Conservation (phyloP, 2,797 vertebrate species). For the Carapus acus region DNA sequence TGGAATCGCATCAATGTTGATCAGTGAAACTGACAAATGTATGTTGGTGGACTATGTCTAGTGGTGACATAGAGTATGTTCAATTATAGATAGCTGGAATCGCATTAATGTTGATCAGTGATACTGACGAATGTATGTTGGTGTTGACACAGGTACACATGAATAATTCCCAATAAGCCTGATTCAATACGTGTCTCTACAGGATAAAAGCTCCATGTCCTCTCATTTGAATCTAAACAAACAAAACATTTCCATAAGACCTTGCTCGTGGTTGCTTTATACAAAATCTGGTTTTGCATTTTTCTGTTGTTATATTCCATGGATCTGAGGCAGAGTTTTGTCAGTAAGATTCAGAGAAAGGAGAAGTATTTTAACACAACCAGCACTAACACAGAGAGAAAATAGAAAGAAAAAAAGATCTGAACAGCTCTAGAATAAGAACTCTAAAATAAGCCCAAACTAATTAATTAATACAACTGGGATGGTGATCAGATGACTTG, state of each 20-base stretch:
- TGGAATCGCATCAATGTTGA: constrained; percentile 6
- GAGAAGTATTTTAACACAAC: too few species aligned
- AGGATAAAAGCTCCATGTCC: constrained; percentile 11
- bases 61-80: not conserved
- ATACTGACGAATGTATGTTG: too few species aligned
- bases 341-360: too few species aligned
- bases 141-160: constrained; percentile 16
- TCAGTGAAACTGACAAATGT: constrained; percentile 6
- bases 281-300: constrained; percentile 58
- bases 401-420: too few species aligned
- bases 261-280: constrained; percentile 39
- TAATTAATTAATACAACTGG: too few species aligned
- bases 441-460: too few species aligned
- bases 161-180: constrained; percentile 5
- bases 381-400: too few species aligned
- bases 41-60: not conserved
- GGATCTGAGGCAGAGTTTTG: too few species aligned
- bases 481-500: too few species aligned
- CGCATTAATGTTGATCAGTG: constrained; percentile 5
- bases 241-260: constrained; percentile 54
- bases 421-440: too few species aligned
- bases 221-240: constrained; percentile 70
- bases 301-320: constrained; percentile 29
- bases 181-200: not conserved
- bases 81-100: not conserved